Conservation (phyloP, 1,140 invertebrate genomes). For the Cylas formicarius region DNA sequence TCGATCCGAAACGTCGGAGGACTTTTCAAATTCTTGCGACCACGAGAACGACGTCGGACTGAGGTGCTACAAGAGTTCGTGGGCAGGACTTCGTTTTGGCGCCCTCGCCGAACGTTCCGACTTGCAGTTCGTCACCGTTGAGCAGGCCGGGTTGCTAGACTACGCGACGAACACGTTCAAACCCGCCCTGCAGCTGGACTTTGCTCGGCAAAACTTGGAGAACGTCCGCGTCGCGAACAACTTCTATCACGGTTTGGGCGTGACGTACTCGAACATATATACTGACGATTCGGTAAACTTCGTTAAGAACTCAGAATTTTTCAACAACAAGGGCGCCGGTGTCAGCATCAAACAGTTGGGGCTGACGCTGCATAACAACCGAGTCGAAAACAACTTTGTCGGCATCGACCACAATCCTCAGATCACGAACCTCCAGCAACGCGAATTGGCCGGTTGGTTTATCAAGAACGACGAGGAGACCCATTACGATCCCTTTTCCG, state of each 20-base stretch:
- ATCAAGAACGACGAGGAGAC: constrained; percentile 60
- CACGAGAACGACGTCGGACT: constrained; percentile 84
- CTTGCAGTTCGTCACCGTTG: constrained; percentile 81
- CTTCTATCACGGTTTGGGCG: constrained; percentile 78
- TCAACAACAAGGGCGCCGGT: constrained; percentile 78
- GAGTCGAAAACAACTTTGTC: constrained; percentile 76
- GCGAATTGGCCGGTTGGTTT: constrained; percentile 91
- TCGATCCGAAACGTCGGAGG: constrained; percentile 61
- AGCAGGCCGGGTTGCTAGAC: constrained; percentile 90
- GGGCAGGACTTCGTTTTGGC: constrained; percentile 87
- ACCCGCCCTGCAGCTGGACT: constrained; percentile 92
- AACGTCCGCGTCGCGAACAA: constrained; percentile 75
- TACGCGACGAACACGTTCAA: constrained; percentile 85
- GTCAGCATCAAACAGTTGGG: constrained; percentile 84
- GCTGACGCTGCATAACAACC: constrained; percentile 65
- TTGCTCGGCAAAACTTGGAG: constrained; percentile 85
- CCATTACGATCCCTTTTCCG: constrained; percentile 59
- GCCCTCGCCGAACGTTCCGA: constrained; percentile 79
- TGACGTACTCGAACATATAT: constrained; percentile 84
- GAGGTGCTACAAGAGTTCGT: constrained; percentile 81
- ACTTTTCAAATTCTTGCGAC: constrained; percentile 85
- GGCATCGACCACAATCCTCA: constrained; percentile 91
- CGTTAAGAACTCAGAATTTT: constrained; percentile 82
- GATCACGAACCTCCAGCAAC: constrained; percentile 73
- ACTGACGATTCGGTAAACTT: constrained; percentile 77